Conservation (phyloP, 2,113 vertebrate genomes). For the Natator depressus region DNA sequence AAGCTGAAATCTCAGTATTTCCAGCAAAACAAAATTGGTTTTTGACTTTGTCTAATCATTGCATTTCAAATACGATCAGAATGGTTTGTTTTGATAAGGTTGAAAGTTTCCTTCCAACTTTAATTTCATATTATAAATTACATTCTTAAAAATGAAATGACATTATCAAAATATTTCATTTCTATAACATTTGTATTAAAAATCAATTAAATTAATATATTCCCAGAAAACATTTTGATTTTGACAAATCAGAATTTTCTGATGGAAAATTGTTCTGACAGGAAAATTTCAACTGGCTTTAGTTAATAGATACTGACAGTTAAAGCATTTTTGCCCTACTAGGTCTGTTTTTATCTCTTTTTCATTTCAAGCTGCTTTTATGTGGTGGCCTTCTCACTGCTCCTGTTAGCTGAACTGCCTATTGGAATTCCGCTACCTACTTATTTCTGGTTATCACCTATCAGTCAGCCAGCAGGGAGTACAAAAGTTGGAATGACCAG, state of each 20-base stretch:
- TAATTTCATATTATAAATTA: slow-evolving; percentile 28
- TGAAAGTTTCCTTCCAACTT: slow-evolving; percentile 12
- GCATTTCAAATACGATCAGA: slow-evolving; percentile 45
- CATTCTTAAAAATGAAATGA: slow-evolving; percentile 53
- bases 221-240: slow-evolving; percentile 29
- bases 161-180: slow-evolving; percentile 45
- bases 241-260: slow-evolving; percentile 18
- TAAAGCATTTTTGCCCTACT: slow-evolving; percentile 42
- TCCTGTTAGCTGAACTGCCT: slow-evolving; percentile 45
- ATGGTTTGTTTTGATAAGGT: slow-evolving; percentile 37
- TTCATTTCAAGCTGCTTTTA: slow-evolving; percentile 65
- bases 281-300: slow-evolving; percentile 8
- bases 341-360: slow-evolving; percentile 60
- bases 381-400: slow-evolving; percentile 37
- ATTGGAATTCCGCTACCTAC: not conserved
- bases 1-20: slow-evolving; percentile 63
- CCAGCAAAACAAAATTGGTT: slow-evolving; percentile 22
- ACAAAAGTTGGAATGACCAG: not conserved
- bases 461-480: not conserved
- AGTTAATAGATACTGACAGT: slow-evolving; percentile 47
- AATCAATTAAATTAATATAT: slow-evolving; percentile 22
- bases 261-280: not conserved
- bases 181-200: slow-evolving; percentile 42
- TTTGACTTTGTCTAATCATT: slow-evolving; percentile 33
- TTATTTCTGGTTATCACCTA: not conserved